Conservation (phyloP, 1,140 invertebrate species). For the Plutomurus gul region DNA sequence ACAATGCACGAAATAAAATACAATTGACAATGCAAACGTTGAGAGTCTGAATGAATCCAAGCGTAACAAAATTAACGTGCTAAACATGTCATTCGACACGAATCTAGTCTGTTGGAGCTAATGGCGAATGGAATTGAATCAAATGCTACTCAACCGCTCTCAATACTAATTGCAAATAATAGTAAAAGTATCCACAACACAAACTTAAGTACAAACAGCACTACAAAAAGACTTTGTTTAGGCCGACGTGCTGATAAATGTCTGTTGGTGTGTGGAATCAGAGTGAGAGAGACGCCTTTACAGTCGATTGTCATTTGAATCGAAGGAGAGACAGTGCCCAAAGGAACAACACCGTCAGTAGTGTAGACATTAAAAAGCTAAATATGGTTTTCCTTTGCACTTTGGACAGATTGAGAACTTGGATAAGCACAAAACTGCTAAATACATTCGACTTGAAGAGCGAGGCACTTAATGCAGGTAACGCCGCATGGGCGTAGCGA, state of each 20-base stretch:
- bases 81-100: neutral
- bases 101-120: neutral
- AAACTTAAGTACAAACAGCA: no score
- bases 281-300: neutral
- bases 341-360: neutral
- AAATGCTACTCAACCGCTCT: neutral
- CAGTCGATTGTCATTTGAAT: neutral
- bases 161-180: neutral
- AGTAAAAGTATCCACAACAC: constrained; percentile 27
- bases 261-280: no score
- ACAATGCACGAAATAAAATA: no score
- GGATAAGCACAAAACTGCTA: constrained; percentile 3
- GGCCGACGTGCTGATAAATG: no score
- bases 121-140: neutral
- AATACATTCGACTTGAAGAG: constrained; percentile 9
- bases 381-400: constrained; percentile 2
- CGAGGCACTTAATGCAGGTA: constrained; percentile 11
- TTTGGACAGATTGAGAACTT: neutral
- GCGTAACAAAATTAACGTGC: neutral
- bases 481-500: constrained; percentile 15
- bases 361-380: neutral
- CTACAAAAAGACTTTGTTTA: no score
- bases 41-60: neutral
- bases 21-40: no score
- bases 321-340: neutral